A percentile compares a stretch with the other conserved stretches of the same genome.
These are phyloP conservation scores for Hanleya hanleyi DNA, from an alignment of 2,888 invertebrate species.

Conservation along the genomic window DNA sequence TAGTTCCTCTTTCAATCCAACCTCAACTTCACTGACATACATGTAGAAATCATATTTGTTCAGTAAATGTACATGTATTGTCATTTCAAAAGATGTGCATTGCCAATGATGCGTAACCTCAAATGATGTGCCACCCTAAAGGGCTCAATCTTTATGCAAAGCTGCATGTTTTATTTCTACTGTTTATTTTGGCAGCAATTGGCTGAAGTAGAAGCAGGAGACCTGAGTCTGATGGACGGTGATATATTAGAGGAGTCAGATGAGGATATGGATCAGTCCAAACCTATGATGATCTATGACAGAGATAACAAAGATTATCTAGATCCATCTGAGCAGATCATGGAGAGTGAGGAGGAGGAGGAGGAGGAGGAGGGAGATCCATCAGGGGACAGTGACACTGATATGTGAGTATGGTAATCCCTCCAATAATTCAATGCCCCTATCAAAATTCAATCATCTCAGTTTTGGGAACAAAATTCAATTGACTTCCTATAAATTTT, in stretches of 20 bases:
- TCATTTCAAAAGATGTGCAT: neutral
- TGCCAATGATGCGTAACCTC: no score
- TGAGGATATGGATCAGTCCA: slow-evolving; percentile 43
- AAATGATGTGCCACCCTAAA: no score
- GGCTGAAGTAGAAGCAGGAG: slow-evolving; percentile 52
- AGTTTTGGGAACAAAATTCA: no score
- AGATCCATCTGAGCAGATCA: slow-evolving; percentile 51
- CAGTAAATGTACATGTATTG: neutral
- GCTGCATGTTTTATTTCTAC: neutral
- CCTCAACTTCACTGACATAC: no score
- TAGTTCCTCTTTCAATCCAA: no score
- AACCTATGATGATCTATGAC: slow-evolving; percentile 45
- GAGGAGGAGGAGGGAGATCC: slow-evolving; percentile 69
- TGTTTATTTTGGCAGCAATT: slow-evolving; percentile 40
- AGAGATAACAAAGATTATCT: slow-evolving; percentile 48
- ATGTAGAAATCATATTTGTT: no score
- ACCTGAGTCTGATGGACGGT: slow-evolving; percentile 49
- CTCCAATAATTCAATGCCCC: no score
- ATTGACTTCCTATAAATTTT: no score
- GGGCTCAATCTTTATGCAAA: no score
- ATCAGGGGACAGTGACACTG: slow-evolving; percentile 31
- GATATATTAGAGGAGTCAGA: slow-evolving; percentile 36
- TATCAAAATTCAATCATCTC: no score
- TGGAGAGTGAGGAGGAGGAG: slow-evolving; percentile 32
- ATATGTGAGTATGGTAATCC: slow-evolving; percentile 12